Percentiles rank a stretch among this genome's conserved stretches.
phyloP scores from a whole-genome alignment of 2,113 vertebrate genomes.

The Lates calcarifer region DNA sequence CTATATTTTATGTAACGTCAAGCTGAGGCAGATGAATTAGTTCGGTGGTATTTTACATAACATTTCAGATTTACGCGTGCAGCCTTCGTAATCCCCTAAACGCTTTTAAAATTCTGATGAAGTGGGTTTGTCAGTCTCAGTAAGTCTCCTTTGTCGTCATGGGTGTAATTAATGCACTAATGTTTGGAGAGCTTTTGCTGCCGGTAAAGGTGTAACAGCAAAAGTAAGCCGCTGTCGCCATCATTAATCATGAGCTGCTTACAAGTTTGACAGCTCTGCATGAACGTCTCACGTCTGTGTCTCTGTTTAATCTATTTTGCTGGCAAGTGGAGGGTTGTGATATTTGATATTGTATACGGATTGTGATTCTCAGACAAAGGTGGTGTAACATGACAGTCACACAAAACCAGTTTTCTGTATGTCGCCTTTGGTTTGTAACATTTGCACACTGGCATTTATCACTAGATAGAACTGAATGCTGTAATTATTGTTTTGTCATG shows the following conservation, averaged over 20 bases:
- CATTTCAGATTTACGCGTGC: constrained; percentile 5
- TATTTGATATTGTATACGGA: not conserved
- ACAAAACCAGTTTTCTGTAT: constrained; percentile 32
- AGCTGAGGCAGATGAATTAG: constrained; percentile 15
- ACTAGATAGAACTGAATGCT: not conserved
- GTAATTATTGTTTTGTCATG: not conserved
- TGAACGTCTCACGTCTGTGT: constrained; percentile 13
- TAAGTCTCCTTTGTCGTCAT: constrained; percentile 33
- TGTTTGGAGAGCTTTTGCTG: constrained; percentile 28
- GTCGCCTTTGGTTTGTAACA: not conserved
- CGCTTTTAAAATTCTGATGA: constrained; percentile 26
- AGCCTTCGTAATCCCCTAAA: constrained; percentile 16
- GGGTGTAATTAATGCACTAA: constrained; percentile 31
- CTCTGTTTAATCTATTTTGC: constrained; percentile 25
- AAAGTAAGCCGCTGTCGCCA: not conserved
- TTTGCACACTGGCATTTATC: not conserved
- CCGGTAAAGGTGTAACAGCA: constrained; percentile 32
- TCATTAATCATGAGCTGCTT: constrained; percentile 12
- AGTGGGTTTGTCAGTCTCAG: constrained; percentile 24
- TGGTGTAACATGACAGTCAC: not conserved
- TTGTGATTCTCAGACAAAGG: not conserved
- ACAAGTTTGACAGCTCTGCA: constrained; percentile 34
- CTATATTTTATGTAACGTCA: not conserved
- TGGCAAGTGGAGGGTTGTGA: not conserved
- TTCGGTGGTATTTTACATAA: constrained; percentile 14